A percentile compares a stretch with the other conserved stretches of the same genome.
Conservation (phyloP, 2,797 vertebrate genomes). For the Gymnoscopelus braueri region DNA sequence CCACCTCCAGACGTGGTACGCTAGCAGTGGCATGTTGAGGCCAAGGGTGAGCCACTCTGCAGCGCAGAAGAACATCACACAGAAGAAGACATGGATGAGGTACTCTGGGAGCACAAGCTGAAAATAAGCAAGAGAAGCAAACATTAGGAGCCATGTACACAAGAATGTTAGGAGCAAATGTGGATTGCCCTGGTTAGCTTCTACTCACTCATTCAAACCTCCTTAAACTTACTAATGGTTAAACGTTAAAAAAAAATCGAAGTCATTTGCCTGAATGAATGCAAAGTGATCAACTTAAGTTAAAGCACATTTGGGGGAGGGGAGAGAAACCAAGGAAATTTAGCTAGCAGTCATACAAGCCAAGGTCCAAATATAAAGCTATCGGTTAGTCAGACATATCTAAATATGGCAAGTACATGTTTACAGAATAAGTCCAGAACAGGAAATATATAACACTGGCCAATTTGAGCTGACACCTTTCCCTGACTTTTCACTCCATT, state of each 20-base stretch:
- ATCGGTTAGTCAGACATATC: no score
- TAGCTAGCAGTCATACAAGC: background rate
- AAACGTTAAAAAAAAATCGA: no score
- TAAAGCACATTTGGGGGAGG: no score
- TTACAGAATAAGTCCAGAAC: no score
- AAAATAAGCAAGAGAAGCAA: constrained; percentile 10
- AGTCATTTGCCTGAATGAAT: no score
- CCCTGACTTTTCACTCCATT: no score
- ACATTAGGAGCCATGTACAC: constrained; percentile 7
- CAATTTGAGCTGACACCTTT: background rate
- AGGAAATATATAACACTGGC: no score
- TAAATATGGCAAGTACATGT: no score
- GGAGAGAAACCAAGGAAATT: constrained; percentile 15
- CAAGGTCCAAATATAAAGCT: no score
- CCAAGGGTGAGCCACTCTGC: constrained; percentile 97
- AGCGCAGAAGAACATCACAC: constrained; percentile 99
- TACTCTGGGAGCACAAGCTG: constrained; percentile 99
- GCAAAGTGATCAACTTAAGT: no score
- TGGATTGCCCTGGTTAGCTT: background rate
- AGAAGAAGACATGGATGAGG: constrained; percentile 99
- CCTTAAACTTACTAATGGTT: no score
- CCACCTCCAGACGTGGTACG: constrained; percentile 98
- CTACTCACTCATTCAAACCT: background rate
- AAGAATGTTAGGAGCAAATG: background rate
- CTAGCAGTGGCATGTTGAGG: constrained; percentile 96